phyloP scores from a whole-genome alignment of 2,113 vertebrate genomes.

The Stegastes partitus region DNA sequence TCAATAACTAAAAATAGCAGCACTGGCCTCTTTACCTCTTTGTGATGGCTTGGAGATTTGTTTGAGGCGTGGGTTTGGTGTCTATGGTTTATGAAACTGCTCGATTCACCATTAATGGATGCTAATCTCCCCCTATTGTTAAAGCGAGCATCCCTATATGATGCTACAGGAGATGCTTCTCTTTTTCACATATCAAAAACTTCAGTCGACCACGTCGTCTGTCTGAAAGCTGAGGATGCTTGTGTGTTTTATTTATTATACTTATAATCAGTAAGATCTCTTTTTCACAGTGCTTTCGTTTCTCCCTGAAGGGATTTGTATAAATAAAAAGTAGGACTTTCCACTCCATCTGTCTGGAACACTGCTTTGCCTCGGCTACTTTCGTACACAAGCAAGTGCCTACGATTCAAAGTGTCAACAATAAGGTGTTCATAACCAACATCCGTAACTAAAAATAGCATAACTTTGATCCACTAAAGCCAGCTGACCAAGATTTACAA shows the following conservation, averaged over 20 bases:
- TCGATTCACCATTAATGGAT: constrained; percentile 55
- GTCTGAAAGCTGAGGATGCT: constrained; percentile 38
- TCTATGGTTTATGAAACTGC: constrained; percentile 39
- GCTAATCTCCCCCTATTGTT: constrained; percentile 65
- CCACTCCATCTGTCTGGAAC: constrained; percentile 40
- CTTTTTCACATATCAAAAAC: constrained; percentile 17
- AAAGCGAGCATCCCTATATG: constrained; percentile 6
- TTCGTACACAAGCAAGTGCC: constrained; percentile 40
- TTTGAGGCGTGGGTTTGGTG: constrained; percentile 36
- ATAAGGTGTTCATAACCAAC: constrained; percentile 27
- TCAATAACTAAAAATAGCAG: constrained; percentile 74
- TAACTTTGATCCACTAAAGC: constrained; percentile 27
- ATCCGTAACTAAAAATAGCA: constrained; percentile 18
- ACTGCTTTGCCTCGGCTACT: constrained; percentile 38
- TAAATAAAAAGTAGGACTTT: constrained; percentile 45
- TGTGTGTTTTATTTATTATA: constrained; percentile 50
- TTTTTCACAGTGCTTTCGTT: constrained; percentile 46
- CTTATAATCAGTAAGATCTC: constrained; percentile 55
- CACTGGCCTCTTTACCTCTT: constrained; percentile 67
- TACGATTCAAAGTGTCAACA: constrained; percentile 52
- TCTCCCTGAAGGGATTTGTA: constrained; percentile 52
- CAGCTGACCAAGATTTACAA: constrained; percentile 27
- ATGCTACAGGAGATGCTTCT: neutral
- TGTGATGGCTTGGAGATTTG: constrained; percentile 48
- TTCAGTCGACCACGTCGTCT: constrained; percentile 10